Evolutionary conservation across 1,140 invertebrate species (phyloP).

Genomic region (Lepidurus apus): DNA sequence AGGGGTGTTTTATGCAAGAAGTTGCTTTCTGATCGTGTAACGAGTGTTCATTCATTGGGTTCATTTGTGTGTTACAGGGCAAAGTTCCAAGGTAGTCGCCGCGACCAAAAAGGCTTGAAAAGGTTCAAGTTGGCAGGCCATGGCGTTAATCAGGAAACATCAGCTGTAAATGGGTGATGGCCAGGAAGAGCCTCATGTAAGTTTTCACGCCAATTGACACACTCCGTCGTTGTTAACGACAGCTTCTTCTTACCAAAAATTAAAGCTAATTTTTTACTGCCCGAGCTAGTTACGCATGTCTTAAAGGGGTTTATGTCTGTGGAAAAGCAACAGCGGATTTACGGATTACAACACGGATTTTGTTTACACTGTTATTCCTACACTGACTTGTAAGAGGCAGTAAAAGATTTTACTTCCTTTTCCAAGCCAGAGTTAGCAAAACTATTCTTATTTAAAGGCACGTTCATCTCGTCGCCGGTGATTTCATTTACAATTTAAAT

Average conservation of each 20-base stretch:
- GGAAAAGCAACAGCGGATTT: too few species aligned
- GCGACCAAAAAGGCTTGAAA: neutral
- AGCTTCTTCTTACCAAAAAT: neutral
- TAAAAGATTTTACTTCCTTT: too few species aligned
- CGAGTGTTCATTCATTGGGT: neutral
- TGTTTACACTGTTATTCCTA: too few species aligned
- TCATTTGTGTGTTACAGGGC: constrained; percentile 3
- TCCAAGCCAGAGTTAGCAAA: too few species aligned
- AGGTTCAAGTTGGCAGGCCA: neutral
- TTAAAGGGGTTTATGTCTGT: too few species aligned
- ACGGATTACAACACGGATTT: too few species aligned
- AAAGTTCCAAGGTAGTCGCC: neutral
- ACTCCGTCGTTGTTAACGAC: neutral
- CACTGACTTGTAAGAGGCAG: too few species aligned
- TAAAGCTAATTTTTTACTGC: too few species aligned
- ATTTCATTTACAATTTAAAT: neutral
- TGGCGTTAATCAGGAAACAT: constrained; percentile 1
- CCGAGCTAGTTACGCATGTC: too few species aligned
- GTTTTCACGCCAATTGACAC: neutral
- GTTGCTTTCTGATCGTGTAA: neutral
- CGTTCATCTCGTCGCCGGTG: too few species aligned
- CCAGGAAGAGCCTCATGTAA: constrained; percentile 15
- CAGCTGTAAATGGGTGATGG: neutral
- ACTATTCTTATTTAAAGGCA: too few species aligned
- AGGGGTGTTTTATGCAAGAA: neutral